Conservation (phyloP, 2,888 invertebrate genomes). For the Coelopa pilipes region DNA sequence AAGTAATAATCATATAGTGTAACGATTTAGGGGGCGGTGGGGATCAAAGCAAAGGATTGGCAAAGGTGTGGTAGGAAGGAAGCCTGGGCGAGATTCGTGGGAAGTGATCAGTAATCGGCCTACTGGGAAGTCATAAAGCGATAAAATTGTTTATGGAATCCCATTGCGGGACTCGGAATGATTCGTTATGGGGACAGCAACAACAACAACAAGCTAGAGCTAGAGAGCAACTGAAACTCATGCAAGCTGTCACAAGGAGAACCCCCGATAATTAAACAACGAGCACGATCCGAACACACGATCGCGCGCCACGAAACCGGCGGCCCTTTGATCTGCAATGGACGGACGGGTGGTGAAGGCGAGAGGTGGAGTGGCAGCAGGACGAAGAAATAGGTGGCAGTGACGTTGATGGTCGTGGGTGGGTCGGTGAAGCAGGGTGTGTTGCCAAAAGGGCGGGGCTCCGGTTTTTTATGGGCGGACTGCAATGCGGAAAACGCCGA, state of each 20-base stretch:
- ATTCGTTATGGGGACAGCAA: not conserved
- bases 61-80: too few species aligned
- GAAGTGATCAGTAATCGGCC: not conserved
- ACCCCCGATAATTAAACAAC: conserved; percentile 6
- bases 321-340: conserved; percentile 10
- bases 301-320: not conserved
- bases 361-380: not conserved
- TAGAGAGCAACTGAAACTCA: too few species aligned
- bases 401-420: not conserved
- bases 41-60: too few species aligned
- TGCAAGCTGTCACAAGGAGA: conserved; percentile 2
- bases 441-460: not conserved
- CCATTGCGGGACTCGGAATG: not conserved
- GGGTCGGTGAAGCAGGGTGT: not conserved
- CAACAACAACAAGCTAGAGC: too few species aligned
- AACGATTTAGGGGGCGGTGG: too few species aligned
- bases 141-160: conserved; percentile 15
- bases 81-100: too few species aligned
- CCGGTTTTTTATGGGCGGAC: not conserved
- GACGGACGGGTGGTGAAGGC: not conserved
- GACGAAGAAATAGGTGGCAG: not conserved
- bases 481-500: too few species aligned
- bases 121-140: not conserved
- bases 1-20: too few species aligned
- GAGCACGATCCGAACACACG: not conserved